Percentiles rank a stretch among this genome's conserved stretches.
These are phyloP conservation scores for Cromileptes altivelis DNA, from an alignment of 2,113 vertebrate genomes.

Conservation along the genomic window DNA sequence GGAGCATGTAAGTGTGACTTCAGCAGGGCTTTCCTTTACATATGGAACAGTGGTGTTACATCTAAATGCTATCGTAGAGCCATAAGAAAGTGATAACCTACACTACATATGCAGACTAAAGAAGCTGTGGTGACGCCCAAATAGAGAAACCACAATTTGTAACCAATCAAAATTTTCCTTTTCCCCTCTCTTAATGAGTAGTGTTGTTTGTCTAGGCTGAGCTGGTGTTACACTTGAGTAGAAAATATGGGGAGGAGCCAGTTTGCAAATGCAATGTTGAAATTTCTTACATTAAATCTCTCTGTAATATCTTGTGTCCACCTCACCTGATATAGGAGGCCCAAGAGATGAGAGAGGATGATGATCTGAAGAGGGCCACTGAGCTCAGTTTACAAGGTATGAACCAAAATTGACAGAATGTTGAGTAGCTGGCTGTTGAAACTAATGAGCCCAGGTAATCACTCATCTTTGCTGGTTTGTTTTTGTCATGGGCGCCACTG, in stretches of 20 bases:
- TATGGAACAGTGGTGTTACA: not conserved
- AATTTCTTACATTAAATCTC: not conserved
- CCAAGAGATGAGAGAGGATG: constrained; percentile 96
- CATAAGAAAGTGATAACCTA: too few relatives aligned
- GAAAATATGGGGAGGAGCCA: too few relatives aligned
- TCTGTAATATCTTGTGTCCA: not conserved
- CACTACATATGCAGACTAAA: not conserved
- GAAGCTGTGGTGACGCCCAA: not conserved
- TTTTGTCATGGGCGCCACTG: too few relatives aligned
- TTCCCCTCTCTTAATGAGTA: not conserved
- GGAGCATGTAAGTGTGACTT: constrained; percentile 90
- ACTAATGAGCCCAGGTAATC: not conserved
- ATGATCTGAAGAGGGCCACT: constrained; percentile 97
- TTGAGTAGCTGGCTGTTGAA: not conserved
- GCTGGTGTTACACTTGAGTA: not conserved
- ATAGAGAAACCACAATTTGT: not conserved
- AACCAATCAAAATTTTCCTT: too few relatives aligned
- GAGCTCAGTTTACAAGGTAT: constrained; percentile 98
- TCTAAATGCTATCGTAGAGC: not conserved
- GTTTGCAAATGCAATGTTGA: not conserved
- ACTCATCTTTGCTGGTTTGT: not conserved
- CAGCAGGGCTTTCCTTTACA: not conserved
- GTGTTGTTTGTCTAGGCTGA: not conserved
- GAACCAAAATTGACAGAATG: not conserved
- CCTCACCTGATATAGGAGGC: constrained; percentile 87